Percentiles rank a stretch among this genome's conserved stretches.
Evolutionary conservation across 2,113 vertebrate species (phyloP).

Genomic region (Terrapene triunguis): DNA sequence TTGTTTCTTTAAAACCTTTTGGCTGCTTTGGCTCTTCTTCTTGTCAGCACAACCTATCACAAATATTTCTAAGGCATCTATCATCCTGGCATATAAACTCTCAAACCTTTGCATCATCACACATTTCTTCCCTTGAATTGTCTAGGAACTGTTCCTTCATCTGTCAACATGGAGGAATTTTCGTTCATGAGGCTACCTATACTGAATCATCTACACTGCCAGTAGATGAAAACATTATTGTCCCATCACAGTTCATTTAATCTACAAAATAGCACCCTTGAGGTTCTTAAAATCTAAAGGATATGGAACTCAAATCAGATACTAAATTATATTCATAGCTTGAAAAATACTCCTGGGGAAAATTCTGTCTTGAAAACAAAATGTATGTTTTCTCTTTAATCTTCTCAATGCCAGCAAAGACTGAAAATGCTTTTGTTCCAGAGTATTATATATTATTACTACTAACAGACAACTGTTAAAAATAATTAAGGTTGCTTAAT

Average conservation of each 20-base stretch:
- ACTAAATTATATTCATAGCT: neutral
- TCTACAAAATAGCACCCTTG: conserved; percentile 3
- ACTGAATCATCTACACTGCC: neutral
- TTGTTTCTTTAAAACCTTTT: neutral
- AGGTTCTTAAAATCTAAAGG: conserved; percentile 32
- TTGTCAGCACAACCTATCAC: neutral
- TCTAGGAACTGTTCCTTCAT: neutral
- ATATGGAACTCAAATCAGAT: conserved; percentile 4
- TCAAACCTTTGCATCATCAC: neutral
- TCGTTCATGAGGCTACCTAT: neutral
- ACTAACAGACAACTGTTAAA: neutral
- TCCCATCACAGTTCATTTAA: conserved; percentile 42
- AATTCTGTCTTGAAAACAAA: conserved; percentile 6
- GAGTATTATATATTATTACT: neutral
- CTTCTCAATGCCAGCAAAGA: neutral
- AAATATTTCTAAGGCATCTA: neutral
- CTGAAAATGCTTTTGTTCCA: neutral
- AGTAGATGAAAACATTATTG: conserved; percentile 24
- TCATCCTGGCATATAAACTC: neutral
- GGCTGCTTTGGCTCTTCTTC: neutral
- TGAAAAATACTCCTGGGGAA: neutral
- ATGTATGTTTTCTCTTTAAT: neutral
- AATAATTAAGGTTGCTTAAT: neutral
- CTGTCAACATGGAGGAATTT: neutral
- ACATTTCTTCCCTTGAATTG: neutral